These are phyloP conservation scores for Pteropus rufus DNA, from an alignment of 2,797 vertebrate genomes.

Conservation along the genomic window DNA sequence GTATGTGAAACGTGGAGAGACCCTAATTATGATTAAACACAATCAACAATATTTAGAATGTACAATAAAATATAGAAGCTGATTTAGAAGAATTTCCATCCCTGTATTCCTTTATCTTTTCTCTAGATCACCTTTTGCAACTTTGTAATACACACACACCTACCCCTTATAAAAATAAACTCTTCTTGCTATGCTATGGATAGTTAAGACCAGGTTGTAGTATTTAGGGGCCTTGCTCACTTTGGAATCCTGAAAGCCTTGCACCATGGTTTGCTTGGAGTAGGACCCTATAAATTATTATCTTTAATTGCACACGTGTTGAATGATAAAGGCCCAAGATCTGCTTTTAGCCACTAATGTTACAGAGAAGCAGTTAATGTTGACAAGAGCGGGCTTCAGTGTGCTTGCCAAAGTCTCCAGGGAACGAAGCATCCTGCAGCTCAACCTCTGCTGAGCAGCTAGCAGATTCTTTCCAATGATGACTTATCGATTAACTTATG, in stretches of 20 bases:
- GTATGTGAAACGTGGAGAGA: neutral
- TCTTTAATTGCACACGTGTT: slow-evolving; percentile 3
- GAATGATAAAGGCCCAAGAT: neutral
- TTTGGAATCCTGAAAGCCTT: neutral
- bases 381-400: neutral
- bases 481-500: neutral
- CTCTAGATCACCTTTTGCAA: neutral
- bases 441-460: neutral
- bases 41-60: neutral
- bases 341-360: neutral
- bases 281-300: neutral
- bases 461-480: neutral
- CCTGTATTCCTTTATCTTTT: neutral
- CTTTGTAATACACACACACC: neutral
- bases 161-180: neutral
- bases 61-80: neutral
- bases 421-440: neutral
- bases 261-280: neutral
- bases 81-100: neutral
- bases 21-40: neutral
- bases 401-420: neutral
- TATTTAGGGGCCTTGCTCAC: neutral
- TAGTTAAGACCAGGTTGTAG: neutral
- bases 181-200: neutral
- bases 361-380: neutral